Base-by-base conservation (phyloP, 2,797 vertebrate species). In the Zenarchopterus dispar region DNA sequence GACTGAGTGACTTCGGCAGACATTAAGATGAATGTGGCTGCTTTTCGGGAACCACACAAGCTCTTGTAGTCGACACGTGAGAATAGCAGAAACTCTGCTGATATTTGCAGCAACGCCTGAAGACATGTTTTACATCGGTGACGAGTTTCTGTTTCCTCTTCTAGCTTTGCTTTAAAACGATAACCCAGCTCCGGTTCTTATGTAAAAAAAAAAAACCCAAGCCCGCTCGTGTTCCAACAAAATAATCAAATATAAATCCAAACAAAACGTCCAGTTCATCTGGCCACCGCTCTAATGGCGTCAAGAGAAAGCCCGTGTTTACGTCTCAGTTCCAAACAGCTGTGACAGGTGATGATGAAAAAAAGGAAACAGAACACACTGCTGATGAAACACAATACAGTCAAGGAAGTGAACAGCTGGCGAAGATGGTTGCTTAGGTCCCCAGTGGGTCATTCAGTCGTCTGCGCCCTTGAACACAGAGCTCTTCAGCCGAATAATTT, bases 381-480 rank as follows among this genome's bases (percentile, higher is more conserved):
- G 75, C 43, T 78, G 82, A 84, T 87, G 89, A 78, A 84, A 85
- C 62, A 75, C 67, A 81, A 82, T 79, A 76, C 72, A 77, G 77
- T 72, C 62, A 67, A 81, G 64, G 57, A 81, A 65, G 0, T 67
- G 55, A 84, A 75, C 16, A 61, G 67, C 68, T 23, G n/a, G 48
- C 45, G 61, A 66, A 82, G 86, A 53, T 4, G 59, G 44, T 59
- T 76, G 72, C 77, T 74, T 58, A 26, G 63, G 47, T 86, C 80
- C 87, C 84, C 43, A 0, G 81, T 77, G 88, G 79, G 70, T 78
- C 84, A 62, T 88, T 87, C 75, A 81, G 68, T 80, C 56, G 58
- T 63, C 67, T 41, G 60, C 80, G 89, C 77, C 88, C 87, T 91
- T 89, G 87, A 90, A 80, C 61, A 54, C 62, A 59, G 8, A 19